These are phyloP conservation scores for Brachionus angularis DNA, from an alignment of 1,140 invertebrate genomes.

Conservation along the genomic window DNA sequence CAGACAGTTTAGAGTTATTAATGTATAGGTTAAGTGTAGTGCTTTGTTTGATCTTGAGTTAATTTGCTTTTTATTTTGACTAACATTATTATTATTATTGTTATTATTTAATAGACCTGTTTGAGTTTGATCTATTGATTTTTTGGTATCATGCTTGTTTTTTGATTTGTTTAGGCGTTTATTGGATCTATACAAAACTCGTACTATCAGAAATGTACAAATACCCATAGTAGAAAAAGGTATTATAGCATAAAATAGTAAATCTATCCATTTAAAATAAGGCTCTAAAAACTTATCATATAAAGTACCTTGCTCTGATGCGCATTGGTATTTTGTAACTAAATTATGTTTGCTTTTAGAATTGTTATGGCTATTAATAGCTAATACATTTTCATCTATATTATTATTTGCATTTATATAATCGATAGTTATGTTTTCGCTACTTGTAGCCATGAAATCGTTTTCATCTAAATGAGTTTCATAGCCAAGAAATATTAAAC, in stretches of 20 bases:
- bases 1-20: slow-evolving; percentile 34
- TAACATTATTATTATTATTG: neutral
- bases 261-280: slow-evolving; percentile 22
- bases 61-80: neutral
- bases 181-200: slow-evolving; percentile 2
- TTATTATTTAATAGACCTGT: neutral
- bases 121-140: neutral
- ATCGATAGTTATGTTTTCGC: neutral
- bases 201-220: slow-evolving; percentile 22
- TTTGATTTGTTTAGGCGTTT: slow-evolving; percentile 15
- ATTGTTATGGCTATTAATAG: too few relatives aligned
- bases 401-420: slow-evolving; percentile 9
- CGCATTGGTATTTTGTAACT: too few relatives aligned
- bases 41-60: slow-evolving; percentile 3
- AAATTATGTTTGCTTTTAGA: too few relatives aligned
- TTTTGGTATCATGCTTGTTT: neutral
- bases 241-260: slow-evolving; percentile 30
- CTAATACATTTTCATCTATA: too few relatives aligned
- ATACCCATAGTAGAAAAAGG: slow-evolving; percentile 36
- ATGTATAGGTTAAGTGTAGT: slow-evolving; percentile 24
- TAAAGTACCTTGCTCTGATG: neutral
- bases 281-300: slow-evolving; percentile 38
- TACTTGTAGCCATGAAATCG: neutral
- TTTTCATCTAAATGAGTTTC: neutral
- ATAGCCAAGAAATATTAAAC: slow-evolving; percentile 30